Evolutionary conservation across 2,888 invertebrate species (phyloP).

Genomic region (Arctia plantaginis): DNA sequence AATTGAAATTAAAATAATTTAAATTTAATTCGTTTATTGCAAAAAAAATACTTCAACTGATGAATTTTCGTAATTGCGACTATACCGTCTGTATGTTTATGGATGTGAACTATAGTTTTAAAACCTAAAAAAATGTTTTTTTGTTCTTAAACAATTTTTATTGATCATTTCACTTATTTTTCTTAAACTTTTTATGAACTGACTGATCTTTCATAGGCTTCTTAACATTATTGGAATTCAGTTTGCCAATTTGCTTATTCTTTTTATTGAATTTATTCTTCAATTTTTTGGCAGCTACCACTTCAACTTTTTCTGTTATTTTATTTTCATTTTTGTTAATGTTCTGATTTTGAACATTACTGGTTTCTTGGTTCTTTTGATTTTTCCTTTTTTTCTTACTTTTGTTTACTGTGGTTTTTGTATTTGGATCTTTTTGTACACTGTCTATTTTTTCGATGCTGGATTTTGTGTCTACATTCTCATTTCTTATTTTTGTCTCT

Average conservation of each 20-base stretch:
- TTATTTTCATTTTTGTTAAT: slow-evolving; percentile 57
- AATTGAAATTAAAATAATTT: too few species aligned
- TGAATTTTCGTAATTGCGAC: background rate
- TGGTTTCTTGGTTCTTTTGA: slow-evolving; percentile 47
- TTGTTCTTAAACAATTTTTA: background rate
- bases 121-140: background rate
- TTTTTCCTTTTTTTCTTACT: slow-evolving; percentile 59
- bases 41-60: too few species aligned
- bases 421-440: slow-evolving; percentile 28
- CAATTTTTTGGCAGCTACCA: slow-evolving; percentile 68
- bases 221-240: slow-evolving; percentile 61
- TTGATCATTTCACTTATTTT: slow-evolving; percentile 49
- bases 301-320: slow-evolving; percentile 66
- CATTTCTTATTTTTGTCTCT: slow-evolving; percentile 19
- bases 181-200: slow-evolving; percentile 60
- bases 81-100: too few species aligned
- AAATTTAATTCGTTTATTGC: too few species aligned
- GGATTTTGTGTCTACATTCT: slow-evolving; percentile 25
- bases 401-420: slow-evolving; percentile 28
- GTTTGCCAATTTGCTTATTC: slow-evolving; percentile 73
- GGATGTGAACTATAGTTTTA: background rate
- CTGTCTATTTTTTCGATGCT: slow-evolving; percentile 21
- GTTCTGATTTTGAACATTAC: slow-evolving; percentile 17
- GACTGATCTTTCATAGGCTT: slow-evolving; percentile 48
- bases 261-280: slow-evolving; percentile 74